Evolutionary conservation across 2,797 vertebrate species (phyloP), one percentile per base, ranked within the genome.

Genomic region (Eidolon dupreanum): DNA sequence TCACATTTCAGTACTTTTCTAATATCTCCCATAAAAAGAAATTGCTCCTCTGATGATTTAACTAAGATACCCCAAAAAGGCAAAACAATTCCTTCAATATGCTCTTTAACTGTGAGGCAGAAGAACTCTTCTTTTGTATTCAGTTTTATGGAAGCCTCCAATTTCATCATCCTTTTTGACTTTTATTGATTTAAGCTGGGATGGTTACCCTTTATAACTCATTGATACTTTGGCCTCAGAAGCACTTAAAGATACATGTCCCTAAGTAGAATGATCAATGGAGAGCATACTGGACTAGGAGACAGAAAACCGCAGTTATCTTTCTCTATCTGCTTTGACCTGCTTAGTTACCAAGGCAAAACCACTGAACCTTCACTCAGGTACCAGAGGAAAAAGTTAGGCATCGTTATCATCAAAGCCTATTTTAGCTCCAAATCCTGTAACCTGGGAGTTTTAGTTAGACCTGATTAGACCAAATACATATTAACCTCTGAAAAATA

Each of bases 21-120:
- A 97, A 88, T 95, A 46, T 68, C 38, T n/a, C 63, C 95, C 83
- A 92, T 95, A 94, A 97, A 96, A 95, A 96, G 22, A 73, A 92
- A 96, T 55, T 81, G 26, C 57, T 88, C n/a, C 84, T 97, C 70
- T 89, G 86, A 75, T 51, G n/a, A 94, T 46, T 96, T 91, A 78
- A 93, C 71, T 88, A 88, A 97, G 51, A 86, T 79, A 92, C 28
- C 36, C 38, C 38, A 16, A 79, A 94, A 93, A 85, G 43, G 33
- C n/a, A 92, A 92, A 88, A 93, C 6, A 38, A 78, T 19, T 74
- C 15, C 31, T 89, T 86, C 41, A 41, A 63, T 24, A 79, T 91
- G 38, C 68, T 82, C 31, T 89, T 75, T 86, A 49, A 88, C 22
- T 36, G 7, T 59, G 70, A 83, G 33, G 55, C 68, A 90, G 36